Percentiles rank a stretch among this genome's conserved stretches.
Evolutionary conservation across 2,888 invertebrate genomes (phyloP).

Genomic region (Opisthograptis luteolata): DNA sequence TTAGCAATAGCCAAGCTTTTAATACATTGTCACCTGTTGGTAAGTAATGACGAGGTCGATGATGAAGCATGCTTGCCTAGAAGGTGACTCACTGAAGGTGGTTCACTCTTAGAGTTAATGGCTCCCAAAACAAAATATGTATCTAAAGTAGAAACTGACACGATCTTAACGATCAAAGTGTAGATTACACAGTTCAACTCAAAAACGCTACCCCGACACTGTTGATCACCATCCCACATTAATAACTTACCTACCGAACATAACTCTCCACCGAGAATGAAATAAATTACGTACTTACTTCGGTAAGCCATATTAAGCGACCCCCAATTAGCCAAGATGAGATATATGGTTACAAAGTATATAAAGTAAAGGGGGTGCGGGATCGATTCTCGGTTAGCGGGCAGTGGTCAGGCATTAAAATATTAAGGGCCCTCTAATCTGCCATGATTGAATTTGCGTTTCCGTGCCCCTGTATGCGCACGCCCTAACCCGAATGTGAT

Average conservation of each 20-base stretch:
- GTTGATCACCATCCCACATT: slow-evolving; percentile 40
- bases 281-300: slow-evolving; percentile 83
- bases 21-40: no score
- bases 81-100: no score
- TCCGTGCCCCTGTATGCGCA: slow-evolving; percentile 57
- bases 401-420: slow-evolving; percentile 82
- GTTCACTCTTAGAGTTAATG: no score
- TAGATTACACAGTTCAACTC: slow-evolving; percentile 24
- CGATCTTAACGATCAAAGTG: background rate
- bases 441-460: slow-evolving; percentile 83
- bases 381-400: slow-evolving; percentile 77
- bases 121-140: no score
- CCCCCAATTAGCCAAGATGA: slow-evolving; percentile 81
- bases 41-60: no score
- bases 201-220: slow-evolving; percentile 14
- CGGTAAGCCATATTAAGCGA: slow-evolving; percentile 83
- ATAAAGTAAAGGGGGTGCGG: slow-evolving; percentile 61
- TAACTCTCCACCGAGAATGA: slow-evolving; percentile 66
- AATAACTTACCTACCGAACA: slow-evolving; percentile 45
- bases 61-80: no score
- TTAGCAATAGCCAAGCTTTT: no score
- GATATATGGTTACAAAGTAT: slow-evolving; percentile 76
- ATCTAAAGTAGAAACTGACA: no score
- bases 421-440: slow-evolving; percentile 81
- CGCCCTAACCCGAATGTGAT: slow-evolving; percentile 62